Base-by-base conservation (phyloP, 2,113 vertebrate genomes). In the Percina caprodes region DNA sequence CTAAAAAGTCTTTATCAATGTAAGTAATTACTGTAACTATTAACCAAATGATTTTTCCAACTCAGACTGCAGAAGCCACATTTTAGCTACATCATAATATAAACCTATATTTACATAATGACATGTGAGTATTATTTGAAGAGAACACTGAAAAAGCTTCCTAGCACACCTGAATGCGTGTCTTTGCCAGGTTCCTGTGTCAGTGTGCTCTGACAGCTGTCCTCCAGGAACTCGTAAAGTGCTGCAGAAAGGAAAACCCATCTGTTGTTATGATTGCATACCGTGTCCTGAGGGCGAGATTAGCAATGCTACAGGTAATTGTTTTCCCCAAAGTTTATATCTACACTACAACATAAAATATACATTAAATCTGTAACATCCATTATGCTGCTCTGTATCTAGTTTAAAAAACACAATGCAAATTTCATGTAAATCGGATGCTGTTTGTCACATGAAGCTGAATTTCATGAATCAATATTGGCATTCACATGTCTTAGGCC, bases 241-340 rank as follows among this genome's bases (percentile, higher is more conserved):
- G 48, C 55, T 90, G 33, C 89, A 94, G 81, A 93, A 86, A 83
- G 88, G 90, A 77, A 93, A 88, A 69, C 92, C 92, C 10, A 81
- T 91, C 63, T 94, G 94, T 82, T 94, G 94, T 68, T 93, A 91
- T 77, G 92, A 19, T 21, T 94, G 94, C 74, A 69, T 90, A 48
- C 86, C 58, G 8, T 94, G 94, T 86, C 90, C 93, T 68, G 93
- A 95, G 8, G 94, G 94, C 77, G 93, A 95, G 73, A 94, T 95
- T 19, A 95, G 91, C 49, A 95, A 94, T 69, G 66, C 49, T 1
- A 93, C 94, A 92, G 93, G 94, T 94, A 87, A 5, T 54, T 30
- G 26, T 13, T 30, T n/a, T 42, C 23, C 1, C 39, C 39, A 9
- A 42, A 42, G 11, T 11, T 9, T 30, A 15, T 7, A 42, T n/a